A percentile compares a stretch with the other conserved stretches of the same genome.
phyloP scores from a whole-genome alignment of 2,113 vertebrate genomes.

The Sinocyclocheilus rhinocerous region DNA sequence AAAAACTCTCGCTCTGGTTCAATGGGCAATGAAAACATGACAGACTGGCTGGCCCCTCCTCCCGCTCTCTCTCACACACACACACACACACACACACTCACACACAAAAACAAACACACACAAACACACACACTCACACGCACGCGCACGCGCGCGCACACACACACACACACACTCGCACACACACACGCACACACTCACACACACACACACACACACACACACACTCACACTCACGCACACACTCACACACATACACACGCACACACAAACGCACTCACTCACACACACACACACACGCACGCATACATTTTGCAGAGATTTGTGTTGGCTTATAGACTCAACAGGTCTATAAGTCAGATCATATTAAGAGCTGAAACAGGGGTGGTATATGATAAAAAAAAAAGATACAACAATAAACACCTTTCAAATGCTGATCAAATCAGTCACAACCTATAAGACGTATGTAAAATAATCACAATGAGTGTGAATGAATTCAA shows the following conservation, averaged over 20 bases:
- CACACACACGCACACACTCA: neutral
- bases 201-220: too few relatives aligned
- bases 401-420: neutral
- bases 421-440: neutral
- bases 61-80: too few relatives aligned
- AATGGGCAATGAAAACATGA: conserved; percentile 44
- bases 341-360: neutral
- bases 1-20: conserved; percentile 39
- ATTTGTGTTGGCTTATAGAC: neutral
- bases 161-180: neutral
- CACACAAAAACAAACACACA: too few relatives aligned
- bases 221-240: too few relatives aligned
- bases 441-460: neutral
- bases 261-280: too few relatives aligned
- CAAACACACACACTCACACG: neutral
- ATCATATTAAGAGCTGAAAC: neutral
- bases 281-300: too few relatives aligned
- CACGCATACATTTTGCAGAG: neutral
- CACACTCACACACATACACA: neutral
- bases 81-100: too few relatives aligned
- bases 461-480: too few relatives aligned
- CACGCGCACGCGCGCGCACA: too few relatives aligned
- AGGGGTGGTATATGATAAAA: neutral
- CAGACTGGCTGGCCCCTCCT: neutral
- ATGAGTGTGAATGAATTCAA: neutral